Evolutionary conservation across 2,113 vertebrate species (phyloP).

Genomic region (Penelope pileata): DNA sequence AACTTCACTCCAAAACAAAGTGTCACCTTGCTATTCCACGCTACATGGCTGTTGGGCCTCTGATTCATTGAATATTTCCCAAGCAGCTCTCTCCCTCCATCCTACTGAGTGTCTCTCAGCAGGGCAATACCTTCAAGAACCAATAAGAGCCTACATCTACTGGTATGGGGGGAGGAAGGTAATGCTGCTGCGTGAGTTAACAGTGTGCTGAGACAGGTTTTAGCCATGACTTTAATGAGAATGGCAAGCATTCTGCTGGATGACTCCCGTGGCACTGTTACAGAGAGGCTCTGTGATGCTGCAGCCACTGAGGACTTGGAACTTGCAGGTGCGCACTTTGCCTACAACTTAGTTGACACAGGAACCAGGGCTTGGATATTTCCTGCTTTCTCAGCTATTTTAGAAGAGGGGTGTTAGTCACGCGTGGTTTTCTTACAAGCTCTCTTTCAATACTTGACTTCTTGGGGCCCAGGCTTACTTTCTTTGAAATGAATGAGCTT

Average conservation of each 20-base stretch:
- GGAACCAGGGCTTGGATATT: slow-evolving; percentile 6
- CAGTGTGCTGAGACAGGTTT: neutral
- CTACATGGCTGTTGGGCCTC: neutral
- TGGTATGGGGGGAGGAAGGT: neutral
- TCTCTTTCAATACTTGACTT: slow-evolving; percentile 42
- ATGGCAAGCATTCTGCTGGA: neutral
- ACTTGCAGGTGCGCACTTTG: neutral
- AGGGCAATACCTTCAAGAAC: neutral
- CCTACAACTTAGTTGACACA: neutral
- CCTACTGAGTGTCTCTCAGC: neutral
- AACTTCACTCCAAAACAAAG: neutral
- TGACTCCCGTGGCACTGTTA: neutral
- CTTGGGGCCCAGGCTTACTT: slow-evolving; percentile 1
- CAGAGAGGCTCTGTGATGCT: slow-evolving; percentile 3
- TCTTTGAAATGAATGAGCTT: slow-evolving; percentile 47
- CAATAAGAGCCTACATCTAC: neutral
- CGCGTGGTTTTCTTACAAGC: slow-evolving; percentile 22
- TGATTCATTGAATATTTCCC: neutral
- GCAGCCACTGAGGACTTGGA: slow-evolving; percentile 3
- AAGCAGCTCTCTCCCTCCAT: neutral
- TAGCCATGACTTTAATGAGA: neutral
- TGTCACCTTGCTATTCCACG: neutral
- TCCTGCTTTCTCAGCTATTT: slow-evolving; percentile 58
- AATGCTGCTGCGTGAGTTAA: neutral
- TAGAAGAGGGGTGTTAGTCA: slow-evolving; percentile 40